Percentiles rank a stretch among this genome's conserved stretches.
Conservation (phyloP, 2,113 vertebrate genomes). For the Australoheros scitulus region DNA sequence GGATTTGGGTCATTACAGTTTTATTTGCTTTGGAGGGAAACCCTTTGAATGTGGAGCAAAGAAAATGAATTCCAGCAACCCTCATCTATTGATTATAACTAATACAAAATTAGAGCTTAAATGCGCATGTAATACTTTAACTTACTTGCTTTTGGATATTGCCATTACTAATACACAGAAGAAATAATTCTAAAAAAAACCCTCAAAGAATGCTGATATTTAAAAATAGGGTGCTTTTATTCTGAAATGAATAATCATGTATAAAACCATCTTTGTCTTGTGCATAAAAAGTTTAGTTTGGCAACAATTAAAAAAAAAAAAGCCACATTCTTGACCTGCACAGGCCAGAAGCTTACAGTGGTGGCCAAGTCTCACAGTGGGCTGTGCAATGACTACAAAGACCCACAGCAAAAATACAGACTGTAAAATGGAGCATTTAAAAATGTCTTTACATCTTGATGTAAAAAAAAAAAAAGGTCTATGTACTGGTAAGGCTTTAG, state of each 20-base stretch:
- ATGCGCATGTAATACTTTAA: neutral
- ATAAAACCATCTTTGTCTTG: neutral
- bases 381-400: neutral
- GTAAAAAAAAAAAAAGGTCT: neutral
- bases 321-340: too few species aligned
- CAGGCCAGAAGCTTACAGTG: too few species aligned
- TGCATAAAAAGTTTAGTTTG: neutral
- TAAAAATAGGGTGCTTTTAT: neutral
- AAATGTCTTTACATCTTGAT: neutral
- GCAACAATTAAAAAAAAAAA: neutral
- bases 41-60: neutral
- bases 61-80: neutral
- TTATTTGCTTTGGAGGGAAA: slow-evolving; percentile 37
- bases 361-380: neutral
- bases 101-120: neutral
- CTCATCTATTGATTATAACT: neutral
- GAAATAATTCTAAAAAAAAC: neutral
- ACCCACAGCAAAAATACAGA: neutral
- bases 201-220: too few species aligned
- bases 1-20: slow-evolving; percentile 21
- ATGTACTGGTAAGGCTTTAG: neutral
- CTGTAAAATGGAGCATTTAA: neutral
- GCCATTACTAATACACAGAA: neutral
- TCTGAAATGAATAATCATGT: neutral
- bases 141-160: neutral